Conservation (phyloP, 2,113 vertebrate genomes). For the Indri indri region DNA sequence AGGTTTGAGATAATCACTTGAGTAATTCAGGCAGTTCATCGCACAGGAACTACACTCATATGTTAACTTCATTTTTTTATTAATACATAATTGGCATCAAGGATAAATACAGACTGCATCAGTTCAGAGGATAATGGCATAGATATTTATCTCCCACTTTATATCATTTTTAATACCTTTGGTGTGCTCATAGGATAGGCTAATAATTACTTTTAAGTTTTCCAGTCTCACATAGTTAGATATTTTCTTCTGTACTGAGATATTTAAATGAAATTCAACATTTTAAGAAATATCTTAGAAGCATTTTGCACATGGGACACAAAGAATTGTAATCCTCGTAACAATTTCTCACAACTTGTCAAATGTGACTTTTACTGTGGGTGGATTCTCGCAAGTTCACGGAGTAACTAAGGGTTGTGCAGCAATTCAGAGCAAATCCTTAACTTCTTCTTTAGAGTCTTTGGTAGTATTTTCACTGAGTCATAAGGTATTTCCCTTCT, state of each 20-base stretch:
- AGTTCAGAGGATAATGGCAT: background rate
- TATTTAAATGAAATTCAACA: conserved; percentile 31
- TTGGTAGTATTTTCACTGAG: background rate
- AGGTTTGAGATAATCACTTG: background rate
- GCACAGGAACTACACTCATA: background rate
- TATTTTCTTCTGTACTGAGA: background rate
- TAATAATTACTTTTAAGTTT: background rate
- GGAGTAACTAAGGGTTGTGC: background rate
- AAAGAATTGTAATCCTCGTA: background rate
- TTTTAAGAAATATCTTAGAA: conserved; percentile 32
- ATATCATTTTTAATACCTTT: background rate
- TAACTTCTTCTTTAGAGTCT: background rate
- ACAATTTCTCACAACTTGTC: background rate
- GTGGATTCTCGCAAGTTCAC: conserved; percentile 30
- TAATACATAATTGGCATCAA: conserved; percentile 34
- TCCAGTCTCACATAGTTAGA: background rate
- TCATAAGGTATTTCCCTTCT: background rate
- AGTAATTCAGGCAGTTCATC: background rate
- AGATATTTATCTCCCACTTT: background rate
- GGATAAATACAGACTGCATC: background rate
- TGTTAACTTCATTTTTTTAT: background rate
- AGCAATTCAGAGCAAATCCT: background rate
- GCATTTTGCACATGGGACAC: background rate
- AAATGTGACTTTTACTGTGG: background rate
- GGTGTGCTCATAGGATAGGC: background rate